These are phyloP conservation scores for Plumapathes pennacea DNA, from an alignment of 92 coral and sea anemone genomes.

Conservation along the genomic window DNA sequence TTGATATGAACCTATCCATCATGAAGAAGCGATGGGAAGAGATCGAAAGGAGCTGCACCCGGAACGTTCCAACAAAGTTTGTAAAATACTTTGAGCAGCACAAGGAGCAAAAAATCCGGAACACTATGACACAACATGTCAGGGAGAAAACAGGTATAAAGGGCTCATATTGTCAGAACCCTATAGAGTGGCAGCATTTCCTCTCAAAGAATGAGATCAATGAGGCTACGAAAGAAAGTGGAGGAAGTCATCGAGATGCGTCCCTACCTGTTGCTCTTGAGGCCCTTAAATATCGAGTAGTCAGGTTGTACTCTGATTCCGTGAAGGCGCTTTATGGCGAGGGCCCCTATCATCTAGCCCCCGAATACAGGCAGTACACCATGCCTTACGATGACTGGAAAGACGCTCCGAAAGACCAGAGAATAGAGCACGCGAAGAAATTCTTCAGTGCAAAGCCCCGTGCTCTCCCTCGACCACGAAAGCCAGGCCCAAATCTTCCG, in stretches of 20 bases:
- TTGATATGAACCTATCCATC: slow-evolving; percentile 8
- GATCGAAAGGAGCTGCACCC: slow-evolving; percentile 10
- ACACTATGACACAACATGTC: slow-evolving; percentile 35
- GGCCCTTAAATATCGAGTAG: slow-evolving; percentile 10
- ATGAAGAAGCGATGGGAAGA: slow-evolving; percentile 25
- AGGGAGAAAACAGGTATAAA: slow-evolving; percentile 22
- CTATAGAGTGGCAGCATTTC: slow-evolving; percentile 36
- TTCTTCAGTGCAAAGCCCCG: slow-evolving; percentile 25
- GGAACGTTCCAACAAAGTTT: slow-evolving; percentile 26
- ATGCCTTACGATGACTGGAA: slow-evolving; percentile 27
- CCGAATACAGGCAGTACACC: slow-evolving; percentile 4
- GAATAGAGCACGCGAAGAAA: slow-evolving; percentile 6
- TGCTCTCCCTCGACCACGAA: slow-evolving; percentile 1
- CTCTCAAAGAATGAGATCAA: slow-evolving; percentile 41
- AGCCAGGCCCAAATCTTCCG: too few species aligned
- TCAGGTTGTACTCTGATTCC: slow-evolving; percentile 32
- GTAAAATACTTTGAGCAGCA: slow-evolving; percentile 19
- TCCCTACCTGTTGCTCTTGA: slow-evolving; percentile 25
- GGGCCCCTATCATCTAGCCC: slow-evolving; percentile 32
- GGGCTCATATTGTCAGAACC: slow-evolving; percentile 35
- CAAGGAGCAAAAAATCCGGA: slow-evolving; percentile 31
- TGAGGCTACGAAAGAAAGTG: slow-evolving; percentile 17
- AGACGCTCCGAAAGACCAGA: slow-evolving; percentile 16
- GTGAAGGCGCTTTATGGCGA: slow-evolving; percentile 49
- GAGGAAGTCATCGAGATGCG: slow-evolving; percentile 26